Conservation (phyloP, 2,113 vertebrate genomes). For the Orcinus orca region DNA sequence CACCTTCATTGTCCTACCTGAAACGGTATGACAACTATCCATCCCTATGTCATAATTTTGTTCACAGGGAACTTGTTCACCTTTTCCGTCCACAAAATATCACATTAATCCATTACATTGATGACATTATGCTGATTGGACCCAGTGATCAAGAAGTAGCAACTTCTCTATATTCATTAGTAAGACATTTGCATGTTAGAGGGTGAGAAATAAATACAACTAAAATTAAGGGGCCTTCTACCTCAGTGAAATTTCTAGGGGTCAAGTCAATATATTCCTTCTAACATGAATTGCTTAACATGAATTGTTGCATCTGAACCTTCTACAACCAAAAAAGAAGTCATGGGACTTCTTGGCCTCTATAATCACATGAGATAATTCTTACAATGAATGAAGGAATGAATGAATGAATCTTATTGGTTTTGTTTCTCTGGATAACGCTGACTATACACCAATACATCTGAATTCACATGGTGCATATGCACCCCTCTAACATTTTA, state of each 20-base stretch:
- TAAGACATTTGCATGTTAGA: background rate
- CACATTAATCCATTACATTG: background rate
- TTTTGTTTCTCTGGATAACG: background rate
- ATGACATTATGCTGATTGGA: background rate
- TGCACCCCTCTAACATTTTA: background rate
- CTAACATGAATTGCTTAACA: background rate
- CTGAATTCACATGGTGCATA: background rate
- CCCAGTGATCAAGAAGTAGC: background rate
- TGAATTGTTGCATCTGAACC: background rate
- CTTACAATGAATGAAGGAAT: background rate
- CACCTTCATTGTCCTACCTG: background rate
- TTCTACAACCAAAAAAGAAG: background rate
- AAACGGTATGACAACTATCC: background rate
- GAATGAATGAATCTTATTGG: background rate
- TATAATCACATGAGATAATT: background rate
- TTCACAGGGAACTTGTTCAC: background rate
- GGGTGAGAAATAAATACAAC: background rate
- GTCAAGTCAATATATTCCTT: background rate
- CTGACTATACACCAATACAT: background rate
- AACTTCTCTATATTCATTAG: background rate
- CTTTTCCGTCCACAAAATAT: background rate
- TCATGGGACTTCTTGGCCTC: background rate
- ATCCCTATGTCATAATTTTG: background rate
- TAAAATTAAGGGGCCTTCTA: background rate
- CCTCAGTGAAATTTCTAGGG: background rate